Percentiles rank a stretch among this genome's conserved stretches.
phyloP scores from a whole-genome alignment of 1,140 invertebrate species.

The Nebria ingens region DNA sequence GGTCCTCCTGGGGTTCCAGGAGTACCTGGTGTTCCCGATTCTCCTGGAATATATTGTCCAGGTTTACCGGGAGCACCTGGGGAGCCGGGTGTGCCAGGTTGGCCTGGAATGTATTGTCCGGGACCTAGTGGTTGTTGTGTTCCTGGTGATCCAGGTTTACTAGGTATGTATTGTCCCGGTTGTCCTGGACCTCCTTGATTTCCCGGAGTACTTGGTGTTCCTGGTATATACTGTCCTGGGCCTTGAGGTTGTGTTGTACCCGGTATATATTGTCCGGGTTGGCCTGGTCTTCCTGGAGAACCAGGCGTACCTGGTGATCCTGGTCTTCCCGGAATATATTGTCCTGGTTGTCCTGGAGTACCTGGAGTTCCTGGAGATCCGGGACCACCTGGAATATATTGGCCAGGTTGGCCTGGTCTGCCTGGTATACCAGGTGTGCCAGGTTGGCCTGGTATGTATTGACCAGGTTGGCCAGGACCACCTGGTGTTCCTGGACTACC shows the following conservation, averaged over 20 bases:
- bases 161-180: constrained; percentile 13
- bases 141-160: constrained; percentile 21
- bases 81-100: background rate
- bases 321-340: constrained; percentile 20
- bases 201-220: background rate
- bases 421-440: constrained; percentile 3
- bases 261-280: background rate
- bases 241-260: background rate
- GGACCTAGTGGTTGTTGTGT: constrained; percentile 20
- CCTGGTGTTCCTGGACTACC: constrained; percentile 10
- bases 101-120: constrained; percentile 26
- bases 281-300: background rate
- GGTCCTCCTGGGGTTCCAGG: constrained; percentile 25
- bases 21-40: constrained; percentile 12
- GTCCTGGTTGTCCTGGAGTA: constrained; percentile 19
- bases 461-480: background rate
- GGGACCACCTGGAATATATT: constrained; percentile 12
- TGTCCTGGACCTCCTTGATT: constrained; percentile 22
- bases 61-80: constrained; percentile 17
- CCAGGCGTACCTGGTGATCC: background rate
- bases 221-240: background rate
- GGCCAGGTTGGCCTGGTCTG: constrained; percentile 15
- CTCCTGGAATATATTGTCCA: constrained; percentile 18
- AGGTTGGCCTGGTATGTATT: constrained; percentile 18
- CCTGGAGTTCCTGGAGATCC: constrained; percentile 14